Base-by-base conservation (phyloP, 1,140 invertebrate species). In the Dryas iulia region DNA sequence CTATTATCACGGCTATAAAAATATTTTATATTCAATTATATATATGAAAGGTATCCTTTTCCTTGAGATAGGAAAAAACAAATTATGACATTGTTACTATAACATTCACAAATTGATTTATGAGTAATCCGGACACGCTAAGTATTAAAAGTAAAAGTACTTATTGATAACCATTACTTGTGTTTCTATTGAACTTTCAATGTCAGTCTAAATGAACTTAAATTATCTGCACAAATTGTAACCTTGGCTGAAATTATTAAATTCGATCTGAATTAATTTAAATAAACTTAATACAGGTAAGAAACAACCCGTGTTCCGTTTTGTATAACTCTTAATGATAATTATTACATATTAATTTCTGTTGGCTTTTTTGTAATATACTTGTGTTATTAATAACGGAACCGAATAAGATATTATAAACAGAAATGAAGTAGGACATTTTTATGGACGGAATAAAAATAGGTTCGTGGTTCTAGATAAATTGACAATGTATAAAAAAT, bases 101-200 rank as follows among this genome's bases (percentile, higher is more conserved):
- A 47, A 47, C 35, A 21, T 47, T 47, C 7, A 47, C 5, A 8
- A 14, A 47, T 14, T 18, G 5, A 47, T 18, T 47, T 47, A 47
- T 47, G 7, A 47, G 8, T 21, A 47, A 47, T 47, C 8, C 39
- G 8, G 39, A 47, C 18, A 47, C 14, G 1, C 39, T 25, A 23
- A 28, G 14, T 18, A 53, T 14, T 21, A 28, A 62, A 62, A 52
- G 39, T 53, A 12, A 62, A 62, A 62, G 25, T 62, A 14, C 14
- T 23, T 14, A 25, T 63, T 56, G 14, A 11, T 63, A 56, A n/a
- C 10, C 39, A 47, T 18, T 47, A 47, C 39, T 47, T 47, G 39
- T 18, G n/a, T 2, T 39, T 39, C 33, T 39, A 63, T 25, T 10
- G 23, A 56, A 54, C 21, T 33, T n/a, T 63, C 61, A 64, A 64